Base-by-base conservation (phyloP, 2,113 vertebrate genomes). In the Alces alces region DNA sequence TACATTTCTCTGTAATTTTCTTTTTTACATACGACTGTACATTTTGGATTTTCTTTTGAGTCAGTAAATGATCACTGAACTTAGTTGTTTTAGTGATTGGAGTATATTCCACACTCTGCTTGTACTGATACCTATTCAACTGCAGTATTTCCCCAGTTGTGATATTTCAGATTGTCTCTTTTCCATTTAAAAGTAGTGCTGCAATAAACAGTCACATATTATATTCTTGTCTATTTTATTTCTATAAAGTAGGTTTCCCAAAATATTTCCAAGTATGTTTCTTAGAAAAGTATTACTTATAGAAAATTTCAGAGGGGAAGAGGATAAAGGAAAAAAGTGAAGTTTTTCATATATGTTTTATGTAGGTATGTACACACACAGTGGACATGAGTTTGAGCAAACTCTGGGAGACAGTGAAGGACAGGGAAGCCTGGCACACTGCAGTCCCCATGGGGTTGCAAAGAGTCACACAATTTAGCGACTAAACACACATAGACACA, bases 141-240 rank as follows among this genome's bases (percentile, higher is more conserved):
- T 89, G 88, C 19, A 54, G 33, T 83, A 83, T 83, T 70, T 95
- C 19, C 50, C 50, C 57, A 91, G 25, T 23, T 84, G 21, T 33
- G 28, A 58, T 76, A 39, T 95, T 95, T 91, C 28, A 84, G 16
- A 47, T 66, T 87, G 39, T 90, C 73, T 90, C 19, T 87, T 19
- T 93, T 93, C 30, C 36, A 25, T 36, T 93, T 95, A 87, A 93
- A 93, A 95, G 19, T 52, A 86, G 88, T 87, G 76, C 61, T 91
- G 16, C 19, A 91, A 87, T 88, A 88, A 96, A 93, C 43, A 66
- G 66, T 83, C 30, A 80, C 16, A 70, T 25, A 58, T 70, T 88
- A 52, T 82, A 83, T 58, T 96, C 76, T 89, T 89, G 11, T 91
- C 25, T 86, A 58, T 86, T 80, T 66, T 70, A 54, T 92, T 96